phyloP scores from a whole-genome alignment of 2,888 invertebrate species.

The Parasteatoda lunata region DNA sequence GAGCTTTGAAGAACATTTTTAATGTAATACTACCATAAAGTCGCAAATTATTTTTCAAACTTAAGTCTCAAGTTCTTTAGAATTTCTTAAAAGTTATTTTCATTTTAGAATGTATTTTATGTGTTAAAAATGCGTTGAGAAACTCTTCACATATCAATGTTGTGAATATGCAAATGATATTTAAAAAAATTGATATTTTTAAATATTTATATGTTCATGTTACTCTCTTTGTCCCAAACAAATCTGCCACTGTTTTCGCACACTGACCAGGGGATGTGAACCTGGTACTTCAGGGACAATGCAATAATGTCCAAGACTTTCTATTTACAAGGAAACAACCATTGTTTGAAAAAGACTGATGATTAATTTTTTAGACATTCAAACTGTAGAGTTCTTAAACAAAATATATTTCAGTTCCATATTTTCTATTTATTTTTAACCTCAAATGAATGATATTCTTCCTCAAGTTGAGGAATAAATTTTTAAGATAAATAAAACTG shows the following conservation, averaged over 20 bases:
- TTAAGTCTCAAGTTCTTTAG: too few species aligned
- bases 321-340: constrained; percentile 20
- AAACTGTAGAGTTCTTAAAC: constrained; percentile 59
- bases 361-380: constrained; percentile 62
- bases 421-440: constrained; percentile 69
- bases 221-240: constrained; percentile 36
- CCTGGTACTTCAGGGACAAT: constrained; percentile 55
- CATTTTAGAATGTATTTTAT: neutral
- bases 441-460: constrained; percentile 53
- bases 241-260: constrained; percentile 42
- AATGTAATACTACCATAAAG: too few species aligned
- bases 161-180: too few species aligned
- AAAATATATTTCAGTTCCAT: constrained; percentile 58
- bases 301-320: constrained; percentile 62
- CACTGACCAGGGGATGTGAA: constrained; percentile 30
- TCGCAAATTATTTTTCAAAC: too few species aligned
- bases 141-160: neutral
- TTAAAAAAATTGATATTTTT: neutral
- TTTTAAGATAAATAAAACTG: constrained; percentile 54
- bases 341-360: constrained; percentile 33
- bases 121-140: neutral
- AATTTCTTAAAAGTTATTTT: neutral
- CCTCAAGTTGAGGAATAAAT: constrained; percentile 67
- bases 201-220: neutral
- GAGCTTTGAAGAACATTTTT: too few species aligned